Base-by-base conservation (phyloP, 92 coral and sea anemone species). In the Micromussa lordhowensis region DNA sequence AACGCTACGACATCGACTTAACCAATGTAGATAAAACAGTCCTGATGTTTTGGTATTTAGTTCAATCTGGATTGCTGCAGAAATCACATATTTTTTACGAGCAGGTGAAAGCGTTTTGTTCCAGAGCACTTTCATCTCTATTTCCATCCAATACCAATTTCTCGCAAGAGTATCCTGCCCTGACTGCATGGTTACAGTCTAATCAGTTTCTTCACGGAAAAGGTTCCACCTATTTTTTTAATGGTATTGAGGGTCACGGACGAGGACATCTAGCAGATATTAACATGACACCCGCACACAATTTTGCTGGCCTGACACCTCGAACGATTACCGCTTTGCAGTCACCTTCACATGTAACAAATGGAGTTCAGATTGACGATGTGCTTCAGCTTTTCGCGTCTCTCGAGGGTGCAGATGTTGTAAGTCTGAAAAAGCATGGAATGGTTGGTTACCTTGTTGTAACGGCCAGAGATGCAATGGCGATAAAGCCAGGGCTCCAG, bases 171-270 rank as follows among this genome's bases (percentile, higher is more conserved):
- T 88, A 38, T 64, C 94, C 92, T 71, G 85, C 92, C 29, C 69
- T 92, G 63, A 75, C 90, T 12, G 86, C 92, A 8, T 92, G 88
- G 90, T 16, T 88, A 55, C 94, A 89, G 57, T 89, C 95, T 22
- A 92, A 89, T 55, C 95, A 89, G 82, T 89, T 89, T 82, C 91
- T 89, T 68, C 92, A 92, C 80, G 92, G 92, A 32, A 92, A 92
- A 59, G 75, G 91, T 31, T 82, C 89, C 44, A 86, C 91, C 1
- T 77, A 76, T 79, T 86, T 89, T 61, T 89, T 89, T 49, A 85
- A 69, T 86, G 91, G 95, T 55, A 69, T 76, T 36, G 92, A 91
- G 24, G 90, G 92, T 70, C 54, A 87, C 26, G 48, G 73, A 26
- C 91, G 69, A 77, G 91, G 91, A 21, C 88, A 91, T 76, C 78